Conservation (phyloP, 2,888 invertebrate genomes). For the Euphydryas editha region DNA sequence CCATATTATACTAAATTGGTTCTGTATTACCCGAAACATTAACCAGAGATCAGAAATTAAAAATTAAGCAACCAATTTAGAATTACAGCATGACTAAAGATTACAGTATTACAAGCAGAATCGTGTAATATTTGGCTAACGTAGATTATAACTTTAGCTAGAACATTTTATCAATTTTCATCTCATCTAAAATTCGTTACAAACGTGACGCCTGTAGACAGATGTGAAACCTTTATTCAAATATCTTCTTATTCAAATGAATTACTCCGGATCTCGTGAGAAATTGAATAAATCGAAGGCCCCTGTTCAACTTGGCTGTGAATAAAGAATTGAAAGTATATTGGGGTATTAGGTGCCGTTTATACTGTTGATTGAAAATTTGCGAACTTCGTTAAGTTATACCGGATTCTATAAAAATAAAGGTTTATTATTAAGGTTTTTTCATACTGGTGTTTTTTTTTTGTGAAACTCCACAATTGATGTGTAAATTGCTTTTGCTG, state of each 20-base stretch:
- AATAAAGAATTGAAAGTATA: slow-evolving; percentile 21
- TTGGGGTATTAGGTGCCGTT: slow-evolving; percentile 7
- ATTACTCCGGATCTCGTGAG: slow-evolving; percentile 21
- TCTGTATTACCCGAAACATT: too few relatives aligned
- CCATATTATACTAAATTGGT: too few relatives aligned
- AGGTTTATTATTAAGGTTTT: background rate
- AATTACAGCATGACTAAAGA: too few relatives aligned
- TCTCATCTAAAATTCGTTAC: slow-evolving; percentile 12
- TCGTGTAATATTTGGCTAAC: background rate
- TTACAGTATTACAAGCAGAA: too few relatives aligned
- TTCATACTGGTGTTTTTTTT: background rate
- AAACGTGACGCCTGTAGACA: slow-evolving; percentile 14
- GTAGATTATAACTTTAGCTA: background rate
- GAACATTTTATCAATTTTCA: background rate
- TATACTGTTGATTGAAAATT: slow-evolving; percentile 17
- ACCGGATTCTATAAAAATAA: background rate
- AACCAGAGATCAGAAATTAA: too few relatives aligned
- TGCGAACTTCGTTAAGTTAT: background rate
- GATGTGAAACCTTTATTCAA: slow-evolving; percentile 27
- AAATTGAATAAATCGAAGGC: slow-evolving; percentile 19
- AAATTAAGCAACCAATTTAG: too few relatives aligned
- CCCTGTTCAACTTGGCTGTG: slow-evolving; percentile 18
- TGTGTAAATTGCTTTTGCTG: background rate
- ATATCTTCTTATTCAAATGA: slow-evolving; percentile 30
- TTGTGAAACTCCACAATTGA: background rate